These are phyloP conservation scores for Helicoverpa assulta DNA, from an alignment of 2,888 invertebrate genomes.

Conservation along the genomic window DNA sequence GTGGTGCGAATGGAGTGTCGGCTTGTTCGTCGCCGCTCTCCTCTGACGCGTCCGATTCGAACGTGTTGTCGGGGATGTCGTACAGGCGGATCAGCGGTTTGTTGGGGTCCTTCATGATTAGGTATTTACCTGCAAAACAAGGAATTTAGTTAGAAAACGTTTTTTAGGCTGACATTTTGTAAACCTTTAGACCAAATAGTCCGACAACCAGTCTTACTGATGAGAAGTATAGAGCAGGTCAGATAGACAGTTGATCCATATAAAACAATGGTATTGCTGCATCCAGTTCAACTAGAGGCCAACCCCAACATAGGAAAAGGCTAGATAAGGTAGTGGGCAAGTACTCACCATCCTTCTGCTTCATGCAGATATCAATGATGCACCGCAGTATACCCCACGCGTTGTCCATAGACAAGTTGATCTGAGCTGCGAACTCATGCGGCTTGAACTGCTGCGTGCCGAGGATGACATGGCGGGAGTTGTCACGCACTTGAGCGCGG, in stretches of 20 bases:
- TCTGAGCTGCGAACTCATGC: slow-evolving; percentile 99
- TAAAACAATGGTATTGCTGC: too few species aligned
- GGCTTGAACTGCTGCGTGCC: slow-evolving; percentile 99
- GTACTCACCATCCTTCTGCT: slow-evolving; percentile 96
- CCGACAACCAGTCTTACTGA: too few species aligned
- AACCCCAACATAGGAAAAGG: too few species aligned
- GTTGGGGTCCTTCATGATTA: slow-evolving; percentile 99
- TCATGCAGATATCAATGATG: slow-evolving; percentile 99
- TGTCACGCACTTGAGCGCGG: slow-evolving; percentile 97
- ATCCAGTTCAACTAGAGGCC: too few species aligned
- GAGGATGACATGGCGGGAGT: slow-evolving; percentile 98
- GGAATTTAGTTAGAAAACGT: neutral
- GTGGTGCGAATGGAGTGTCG: slow-evolving; percentile 87
- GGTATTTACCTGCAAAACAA: slow-evolving; percentile 92
- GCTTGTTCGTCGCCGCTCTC: slow-evolving; percentile 93
- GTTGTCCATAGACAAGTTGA: slow-evolving; percentile 99
- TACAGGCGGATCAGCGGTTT: slow-evolving; percentile 99
- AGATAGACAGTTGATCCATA: too few species aligned
- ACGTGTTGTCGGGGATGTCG: slow-evolving; percentile 99
- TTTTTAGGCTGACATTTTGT: too few species aligned
- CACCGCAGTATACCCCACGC: slow-evolving; percentile 99
- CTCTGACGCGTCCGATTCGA: slow-evolving; percentile 99
- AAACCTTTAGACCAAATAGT: too few species aligned
- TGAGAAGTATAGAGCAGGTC: too few species aligned
- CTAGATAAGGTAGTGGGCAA: neutral